A percentile compares a stretch with the other conserved stretches of the same genome.
phyloP scores from a whole-genome alignment of 2,888 invertebrate genomes.

The Morpho achilles region DNA sequence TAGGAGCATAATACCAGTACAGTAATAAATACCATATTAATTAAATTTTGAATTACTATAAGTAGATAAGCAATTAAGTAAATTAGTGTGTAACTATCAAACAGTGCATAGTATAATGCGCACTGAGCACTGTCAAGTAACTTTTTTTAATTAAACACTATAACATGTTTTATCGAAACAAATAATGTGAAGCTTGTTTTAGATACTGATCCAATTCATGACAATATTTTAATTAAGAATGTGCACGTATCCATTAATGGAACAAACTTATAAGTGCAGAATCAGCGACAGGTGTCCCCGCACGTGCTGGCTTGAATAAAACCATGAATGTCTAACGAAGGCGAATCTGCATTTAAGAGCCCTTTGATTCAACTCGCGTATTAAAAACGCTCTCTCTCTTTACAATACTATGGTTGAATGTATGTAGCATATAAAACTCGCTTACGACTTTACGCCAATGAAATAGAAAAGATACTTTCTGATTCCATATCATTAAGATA shows the following conservation, averaged over 20 bases:
- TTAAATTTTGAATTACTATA: too few relatives aligned
- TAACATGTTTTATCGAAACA: too few relatives aligned
- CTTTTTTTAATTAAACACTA: too few relatives aligned
- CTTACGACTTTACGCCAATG: slow-evolving; percentile 46
- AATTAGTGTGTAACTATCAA: too few relatives aligned
- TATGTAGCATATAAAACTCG: slow-evolving; percentile 29
- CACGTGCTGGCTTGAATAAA: slow-evolving; percentile 73
- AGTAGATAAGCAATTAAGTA: too few relatives aligned
- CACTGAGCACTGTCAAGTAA: too few relatives aligned
- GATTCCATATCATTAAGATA: slow-evolving; percentile 78
- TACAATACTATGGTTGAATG: slow-evolving; percentile 42
- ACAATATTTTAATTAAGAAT: slow-evolving; percentile 25
- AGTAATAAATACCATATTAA: too few relatives aligned
- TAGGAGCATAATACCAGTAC: too few relatives aligned
- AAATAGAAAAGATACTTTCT: slow-evolving; percentile 64
- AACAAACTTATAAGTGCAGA: slow-evolving; percentile 53
- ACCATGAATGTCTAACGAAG: slow-evolving; percentile 76
- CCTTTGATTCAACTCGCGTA: slow-evolving; percentile 14
- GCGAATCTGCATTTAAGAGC: slow-evolving; percentile 38
- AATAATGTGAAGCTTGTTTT: too few relatives aligned
- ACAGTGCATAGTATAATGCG: too few relatives aligned
- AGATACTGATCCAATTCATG: not conserved
- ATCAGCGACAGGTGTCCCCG: slow-evolving; percentile 72
- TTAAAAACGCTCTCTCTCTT: slow-evolving; percentile 34
- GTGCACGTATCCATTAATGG: slow-evolving; percentile 38